A percentile compares a stretch with the other conserved stretches of the same genome.
Conservation (phyloP, 2,113 vertebrate genomes). For the Columba livia region DNA sequence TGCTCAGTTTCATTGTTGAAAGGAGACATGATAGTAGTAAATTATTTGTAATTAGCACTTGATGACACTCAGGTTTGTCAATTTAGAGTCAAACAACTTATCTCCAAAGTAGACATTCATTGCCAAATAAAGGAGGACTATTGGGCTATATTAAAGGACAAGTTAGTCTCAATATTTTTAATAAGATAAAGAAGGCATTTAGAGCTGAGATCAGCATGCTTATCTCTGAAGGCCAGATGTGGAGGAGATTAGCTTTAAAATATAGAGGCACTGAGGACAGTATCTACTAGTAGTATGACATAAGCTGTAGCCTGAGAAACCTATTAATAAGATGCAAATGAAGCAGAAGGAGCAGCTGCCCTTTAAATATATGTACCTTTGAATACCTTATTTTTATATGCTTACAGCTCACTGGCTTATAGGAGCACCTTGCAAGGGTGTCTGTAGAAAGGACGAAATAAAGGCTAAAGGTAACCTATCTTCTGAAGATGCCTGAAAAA, state of each 20-base stretch:
- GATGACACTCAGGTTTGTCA: not conserved
- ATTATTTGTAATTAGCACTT: not conserved
- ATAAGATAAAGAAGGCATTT: not conserved
- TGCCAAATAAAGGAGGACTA: not conserved
- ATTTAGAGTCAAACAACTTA: not conserved
- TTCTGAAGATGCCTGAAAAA: not conserved
- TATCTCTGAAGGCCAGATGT: not conserved
- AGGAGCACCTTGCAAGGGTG: not conserved
- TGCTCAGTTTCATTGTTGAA: not conserved
- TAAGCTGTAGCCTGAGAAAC: not conserved
- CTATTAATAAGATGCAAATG: not conserved
- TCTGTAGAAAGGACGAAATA: not conserved
- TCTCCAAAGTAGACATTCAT: not conserved
- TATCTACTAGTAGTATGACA: not conserved
- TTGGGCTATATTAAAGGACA: not conserved
- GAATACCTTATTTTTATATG: not conserved
- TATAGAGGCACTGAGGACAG: not conserved
- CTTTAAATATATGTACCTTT: not conserved
- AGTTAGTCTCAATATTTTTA: not conserved
- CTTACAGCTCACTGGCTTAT: not conserved
- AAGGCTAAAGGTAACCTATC: not conserved
- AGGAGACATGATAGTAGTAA: not conserved
- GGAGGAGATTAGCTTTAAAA: not conserved
- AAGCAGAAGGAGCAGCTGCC: not conserved
- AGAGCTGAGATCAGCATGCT: not conserved